Evolutionary conservation across 2,113 vertebrate genomes (phyloP).

Genomic region (Elephas maximus): DNA sequence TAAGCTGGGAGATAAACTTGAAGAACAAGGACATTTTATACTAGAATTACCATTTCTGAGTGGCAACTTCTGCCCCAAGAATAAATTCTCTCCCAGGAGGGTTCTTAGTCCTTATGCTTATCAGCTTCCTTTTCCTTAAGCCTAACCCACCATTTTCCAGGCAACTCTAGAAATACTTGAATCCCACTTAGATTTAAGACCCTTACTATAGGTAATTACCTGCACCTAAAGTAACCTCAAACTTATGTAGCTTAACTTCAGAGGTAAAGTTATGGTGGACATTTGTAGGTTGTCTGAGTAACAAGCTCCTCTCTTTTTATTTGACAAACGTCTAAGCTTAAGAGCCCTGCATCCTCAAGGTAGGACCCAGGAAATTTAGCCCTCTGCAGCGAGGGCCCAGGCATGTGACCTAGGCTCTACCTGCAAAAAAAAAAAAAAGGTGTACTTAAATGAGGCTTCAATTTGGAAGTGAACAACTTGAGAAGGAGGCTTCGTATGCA

Average conservation of each 20-base stretch:
- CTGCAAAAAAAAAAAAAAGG: neutral
- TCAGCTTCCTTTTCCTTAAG: neutral
- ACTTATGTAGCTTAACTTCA: neutral
- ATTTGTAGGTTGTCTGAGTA: neutral
- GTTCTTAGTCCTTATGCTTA: neutral
- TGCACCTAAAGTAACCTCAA: neutral
- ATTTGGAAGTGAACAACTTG: neutral
- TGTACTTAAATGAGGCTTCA: neutral
- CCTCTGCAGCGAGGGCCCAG: neutral
- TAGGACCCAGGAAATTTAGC: neutral
- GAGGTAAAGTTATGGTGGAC: neutral
- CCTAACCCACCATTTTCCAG: slow-evolving; percentile 1
- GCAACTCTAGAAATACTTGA: neutral
- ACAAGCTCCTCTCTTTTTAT: neutral
- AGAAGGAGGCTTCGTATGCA: neutral
- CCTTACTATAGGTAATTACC: neutral
- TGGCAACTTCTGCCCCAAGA: neutral
- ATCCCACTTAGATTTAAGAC: neutral
- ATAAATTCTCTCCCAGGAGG: neutral
- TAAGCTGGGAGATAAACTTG: neutral
- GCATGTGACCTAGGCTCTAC: neutral
- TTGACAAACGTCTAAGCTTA: neutral
- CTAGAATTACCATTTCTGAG: neutral
- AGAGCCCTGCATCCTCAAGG: neutral
- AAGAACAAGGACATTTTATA: neutral